These are phyloP conservation scores for Gryllus bimaculatus DNA, from an alignment of 1,140 invertebrate species.

Conservation along the genomic window DNA sequence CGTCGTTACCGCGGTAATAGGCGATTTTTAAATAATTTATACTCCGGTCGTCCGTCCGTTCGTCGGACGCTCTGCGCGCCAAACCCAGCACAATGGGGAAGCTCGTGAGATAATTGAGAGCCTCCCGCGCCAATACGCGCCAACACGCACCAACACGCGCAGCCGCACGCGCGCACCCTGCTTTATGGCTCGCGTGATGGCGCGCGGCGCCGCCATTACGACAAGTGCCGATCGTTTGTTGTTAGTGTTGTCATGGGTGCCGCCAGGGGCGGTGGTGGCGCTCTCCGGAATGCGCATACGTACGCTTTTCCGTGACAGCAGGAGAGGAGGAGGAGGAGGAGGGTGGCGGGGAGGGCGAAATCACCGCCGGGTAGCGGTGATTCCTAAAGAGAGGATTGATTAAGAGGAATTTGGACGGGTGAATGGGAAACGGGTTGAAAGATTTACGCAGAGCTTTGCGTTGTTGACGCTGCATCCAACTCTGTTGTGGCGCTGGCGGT, in stretches of 20 bases:
- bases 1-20: background rate
- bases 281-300: background rate
- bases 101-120: background rate
- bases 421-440: background rate
- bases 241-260: background rate
- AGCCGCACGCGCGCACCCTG: background rate
- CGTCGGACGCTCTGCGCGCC: no score
- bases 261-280: background rate
- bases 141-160: background rate
- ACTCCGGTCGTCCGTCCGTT: no score
- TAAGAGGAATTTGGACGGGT: background rate
- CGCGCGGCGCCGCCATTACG: background rate
- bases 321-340: background rate
- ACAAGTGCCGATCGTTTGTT: background rate
- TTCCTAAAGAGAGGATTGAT: slow-evolving; percentile 4
- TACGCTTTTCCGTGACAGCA: background rate
- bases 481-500: background rate
- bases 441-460: background rate
- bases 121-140: no score
- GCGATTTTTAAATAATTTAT: background rate
- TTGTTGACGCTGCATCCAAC: background rate
- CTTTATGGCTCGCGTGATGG: background rate
- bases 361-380: background rate
- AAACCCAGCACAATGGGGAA: background rate
- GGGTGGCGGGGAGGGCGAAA: background rate